Conservation (phyloP, 2,888 invertebrate species). For the Conchocele bisecta region DNA sequence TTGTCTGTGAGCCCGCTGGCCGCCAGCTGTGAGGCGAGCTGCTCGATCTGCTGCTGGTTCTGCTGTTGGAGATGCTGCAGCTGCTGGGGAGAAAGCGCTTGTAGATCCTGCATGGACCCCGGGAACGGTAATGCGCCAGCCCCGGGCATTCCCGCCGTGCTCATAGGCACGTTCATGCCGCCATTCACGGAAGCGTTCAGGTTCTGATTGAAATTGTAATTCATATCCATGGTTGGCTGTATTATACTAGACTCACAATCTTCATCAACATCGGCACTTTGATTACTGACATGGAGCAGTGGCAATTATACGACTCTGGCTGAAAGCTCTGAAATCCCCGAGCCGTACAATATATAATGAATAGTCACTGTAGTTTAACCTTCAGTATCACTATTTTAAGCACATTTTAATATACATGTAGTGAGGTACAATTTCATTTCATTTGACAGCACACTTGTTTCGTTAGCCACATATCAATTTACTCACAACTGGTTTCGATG, state of each 20-base stretch:
- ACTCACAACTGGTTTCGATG: too few relatives aligned
- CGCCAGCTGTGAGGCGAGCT: conserved; percentile 52
- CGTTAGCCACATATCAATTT: too few relatives aligned
- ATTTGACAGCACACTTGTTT: too few relatives aligned
- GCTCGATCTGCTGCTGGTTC: conserved; percentile 59
- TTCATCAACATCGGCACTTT: neutral
- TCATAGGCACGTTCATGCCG: neutral
- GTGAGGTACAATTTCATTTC: too few relatives aligned
- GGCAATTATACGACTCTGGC: too few relatives aligned
- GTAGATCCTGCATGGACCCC: conserved; percentile 20
- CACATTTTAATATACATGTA: too few relatives aligned
- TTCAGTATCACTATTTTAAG: too few relatives aligned
- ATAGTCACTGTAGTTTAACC: too few relatives aligned
- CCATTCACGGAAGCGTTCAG: conserved; percentile 36
- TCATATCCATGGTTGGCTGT: conserved; percentile 47
- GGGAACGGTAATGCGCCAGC: neutral
- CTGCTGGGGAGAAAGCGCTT: conserved; percentile 45
- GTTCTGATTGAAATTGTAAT: conserved; percentile 45
- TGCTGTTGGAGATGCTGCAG: conserved; percentile 42
- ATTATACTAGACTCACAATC: neutral
- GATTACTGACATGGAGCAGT: neutral
- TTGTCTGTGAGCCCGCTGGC: conserved; percentile 45
- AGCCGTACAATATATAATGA: too few relatives aligned
- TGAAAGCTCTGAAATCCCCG: too few relatives aligned
- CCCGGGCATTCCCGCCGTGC: neutral